Base-by-base conservation (phyloP, 2,113 vertebrate species). In the Plecotus auritus region DNA sequence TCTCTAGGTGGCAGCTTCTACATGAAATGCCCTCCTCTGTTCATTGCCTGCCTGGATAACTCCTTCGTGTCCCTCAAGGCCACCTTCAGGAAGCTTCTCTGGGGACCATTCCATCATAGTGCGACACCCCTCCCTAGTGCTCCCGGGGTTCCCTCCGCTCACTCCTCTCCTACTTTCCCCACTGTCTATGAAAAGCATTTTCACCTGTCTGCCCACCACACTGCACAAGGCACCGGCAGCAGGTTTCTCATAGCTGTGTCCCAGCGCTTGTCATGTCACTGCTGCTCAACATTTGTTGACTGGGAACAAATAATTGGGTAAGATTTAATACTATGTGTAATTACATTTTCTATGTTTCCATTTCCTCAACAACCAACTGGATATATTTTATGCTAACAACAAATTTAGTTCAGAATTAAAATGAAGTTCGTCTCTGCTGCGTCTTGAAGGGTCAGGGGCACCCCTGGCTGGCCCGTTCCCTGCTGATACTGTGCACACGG, bases 311-410 rank as follows among this genome's bases (percentile, higher is more conserved):
- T 8, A 90, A 80, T 9, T 3, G 4, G 32, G 7, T 47, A 30
- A 45, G 16, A 54, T 45, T 26, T 49, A 12, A 9, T 22, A 40
- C 22, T 59, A 40, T 18, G 6, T 66, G 16, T 56, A 76, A 77
- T 77, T 45, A 56, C 56, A 18, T 74, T 88, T 35, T 32, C 72
- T 85, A 11, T 20, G 20, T 37, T 78, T 93, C 69, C 20, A 69
- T 64, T 85, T 88, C 61, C 16, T 91, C 89, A 78, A 88, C 70
- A 87, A 56, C 0, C 61, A 83, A 92, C 74, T 86, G 35, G 77
- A 89, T 45, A 56, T 49, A 77, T 23, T 64, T 70, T 67, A 85
- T 26, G 17, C 18, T 51, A 91, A 78, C 42, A 35, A 92, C 6
- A 40, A 51, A 18, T 9, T 47, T 30, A 47, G 42, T 61, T 88